phyloP scores from a whole-genome alignment of 2,888 invertebrate species.

The Venusia cambrica region DNA sequence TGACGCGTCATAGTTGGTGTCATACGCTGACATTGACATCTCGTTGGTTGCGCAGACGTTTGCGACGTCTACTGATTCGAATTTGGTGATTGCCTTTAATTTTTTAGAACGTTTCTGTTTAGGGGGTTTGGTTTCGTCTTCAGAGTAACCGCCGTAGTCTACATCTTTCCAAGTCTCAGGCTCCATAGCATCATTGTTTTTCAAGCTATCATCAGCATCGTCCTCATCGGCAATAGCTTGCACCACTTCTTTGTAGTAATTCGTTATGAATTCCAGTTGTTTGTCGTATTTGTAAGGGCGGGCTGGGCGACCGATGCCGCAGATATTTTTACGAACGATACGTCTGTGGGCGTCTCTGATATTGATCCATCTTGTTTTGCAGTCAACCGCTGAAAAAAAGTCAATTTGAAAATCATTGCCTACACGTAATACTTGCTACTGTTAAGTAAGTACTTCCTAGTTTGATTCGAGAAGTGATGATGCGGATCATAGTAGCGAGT shows the following conservation, averaged over 20 bases:
- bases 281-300: conserved; percentile 64
- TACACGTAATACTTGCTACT: background rate
- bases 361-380: conserved; percentile 71
- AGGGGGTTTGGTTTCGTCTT: too few relatives aligned
- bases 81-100: too few relatives aligned
- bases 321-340: conserved; percentile 49
- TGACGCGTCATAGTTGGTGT: conserved; percentile 48
- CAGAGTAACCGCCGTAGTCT: conserved; percentile 39
- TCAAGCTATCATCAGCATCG: conserved; percentile 38
- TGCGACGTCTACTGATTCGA: too few relatives aligned
- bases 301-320: conserved; percentile 32
- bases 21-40: too few relatives aligned
- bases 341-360: conserved; percentile 69
- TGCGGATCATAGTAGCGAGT: conserved; percentile 10
- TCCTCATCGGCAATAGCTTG: conserved; percentile 37
- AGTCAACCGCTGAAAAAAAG: conserved; percentile 65
- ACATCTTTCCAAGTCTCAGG: conserved; percentile 24
- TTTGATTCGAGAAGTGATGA: conserved; percentile 21
- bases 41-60: too few relatives aligned
- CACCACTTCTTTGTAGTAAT: conserved; percentile 59
- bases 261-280: conserved; percentile 58
- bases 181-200: conserved; percentile 17
- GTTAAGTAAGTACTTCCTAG: background rate
- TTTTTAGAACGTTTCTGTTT: too few relatives aligned
- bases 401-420: too few relatives aligned